A percentile compares a stretch with the other conserved stretches of the same genome.
Conservation (phyloP, 2,113 vertebrate species). For the Rhadina sibilatrix region DNA sequence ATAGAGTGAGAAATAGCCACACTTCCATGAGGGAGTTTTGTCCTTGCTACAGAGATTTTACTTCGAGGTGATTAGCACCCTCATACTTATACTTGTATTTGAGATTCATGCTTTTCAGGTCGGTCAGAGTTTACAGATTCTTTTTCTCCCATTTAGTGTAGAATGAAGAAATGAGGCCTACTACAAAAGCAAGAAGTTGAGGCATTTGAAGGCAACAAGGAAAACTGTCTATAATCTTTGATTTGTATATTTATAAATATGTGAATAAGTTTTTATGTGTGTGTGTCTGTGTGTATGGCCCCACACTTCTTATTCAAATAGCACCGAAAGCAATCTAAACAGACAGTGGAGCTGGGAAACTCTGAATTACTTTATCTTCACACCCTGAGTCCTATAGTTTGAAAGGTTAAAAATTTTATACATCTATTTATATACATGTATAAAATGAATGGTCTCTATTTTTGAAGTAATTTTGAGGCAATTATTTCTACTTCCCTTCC, state of each 20-base stretch:
- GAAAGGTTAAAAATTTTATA: not conserved
- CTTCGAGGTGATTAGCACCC: not conserved
- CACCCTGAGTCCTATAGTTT: not conserved
- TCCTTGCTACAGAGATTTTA: not conserved
- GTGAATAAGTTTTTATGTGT: fast-evolving
- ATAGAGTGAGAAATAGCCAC: not conserved
- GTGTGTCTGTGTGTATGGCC: not conserved
- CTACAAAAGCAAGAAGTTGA: not conserved
- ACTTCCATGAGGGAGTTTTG: not conserved
- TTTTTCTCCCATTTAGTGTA: not conserved
- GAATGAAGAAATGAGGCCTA: not conserved
- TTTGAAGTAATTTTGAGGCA: not conserved
- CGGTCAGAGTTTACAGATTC: not conserved
- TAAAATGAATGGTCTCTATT: not conserved
- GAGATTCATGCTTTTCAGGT: not conserved
- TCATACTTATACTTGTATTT: not conserved
- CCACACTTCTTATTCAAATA: not conserved
- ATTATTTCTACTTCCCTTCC: not conserved
- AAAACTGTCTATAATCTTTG: not conserved
- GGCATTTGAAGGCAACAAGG: not conserved
- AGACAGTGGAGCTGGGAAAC: not conserved
- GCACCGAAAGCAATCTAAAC: not conserved
- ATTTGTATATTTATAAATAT: no score
- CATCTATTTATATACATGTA: not conserved
- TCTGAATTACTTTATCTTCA: not conserved